Percentiles rank a stretch among this genome's conserved stretches.
phyloP scores from a whole-genome alignment of 2,113 vertebrate genomes.

The Ptychochromis oligacanthus region DNA sequence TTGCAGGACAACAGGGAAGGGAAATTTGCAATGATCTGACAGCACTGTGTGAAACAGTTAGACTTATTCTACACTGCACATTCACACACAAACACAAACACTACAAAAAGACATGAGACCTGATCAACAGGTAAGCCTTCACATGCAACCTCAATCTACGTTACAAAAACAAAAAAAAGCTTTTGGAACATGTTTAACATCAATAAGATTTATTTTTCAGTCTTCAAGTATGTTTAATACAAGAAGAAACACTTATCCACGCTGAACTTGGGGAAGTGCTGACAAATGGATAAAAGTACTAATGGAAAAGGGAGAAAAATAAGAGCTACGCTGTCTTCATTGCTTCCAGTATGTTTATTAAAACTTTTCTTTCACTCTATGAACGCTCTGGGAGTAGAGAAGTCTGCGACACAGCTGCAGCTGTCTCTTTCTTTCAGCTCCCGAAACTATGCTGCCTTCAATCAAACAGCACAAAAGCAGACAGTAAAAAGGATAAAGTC shows the following conservation, averaged over 20 bases:
- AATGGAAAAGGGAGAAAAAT: slow-evolving; percentile 16
- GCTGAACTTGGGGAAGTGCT: slow-evolving; percentile 10
- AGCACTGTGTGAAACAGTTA: neutral
- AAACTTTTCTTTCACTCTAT: slow-evolving; percentile 42
- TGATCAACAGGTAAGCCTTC: neutral
- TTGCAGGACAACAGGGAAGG: neutral
- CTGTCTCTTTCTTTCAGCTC: slow-evolving; percentile 48
- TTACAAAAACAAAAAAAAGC: neutral
- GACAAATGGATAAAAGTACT: slow-evolving; percentile 40
- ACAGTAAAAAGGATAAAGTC: slow-evolving; percentile 63
- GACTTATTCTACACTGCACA: neutral
- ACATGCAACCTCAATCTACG: neutral
- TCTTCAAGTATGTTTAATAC: neutral
- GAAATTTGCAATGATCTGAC: slow-evolving; percentile 11
- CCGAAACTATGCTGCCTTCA: slow-evolving; percentile 62
- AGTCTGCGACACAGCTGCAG: slow-evolving; percentile 41
- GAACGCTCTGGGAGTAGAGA: slow-evolving; percentile 38
- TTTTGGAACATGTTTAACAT: neutral
- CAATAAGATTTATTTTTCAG: neutral
- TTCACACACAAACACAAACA: neutral
- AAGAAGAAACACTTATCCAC: neutral
- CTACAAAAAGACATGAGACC: neutral
- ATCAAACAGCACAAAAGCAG: slow-evolving; percentile 64
- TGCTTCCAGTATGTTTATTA: slow-evolving; percentile 61
- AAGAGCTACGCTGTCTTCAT: slow-evolving; percentile 12